Evolutionary conservation across 2,888 invertebrate species (phyloP).

Genomic region (Cryptophagus acutangulus): DNA sequence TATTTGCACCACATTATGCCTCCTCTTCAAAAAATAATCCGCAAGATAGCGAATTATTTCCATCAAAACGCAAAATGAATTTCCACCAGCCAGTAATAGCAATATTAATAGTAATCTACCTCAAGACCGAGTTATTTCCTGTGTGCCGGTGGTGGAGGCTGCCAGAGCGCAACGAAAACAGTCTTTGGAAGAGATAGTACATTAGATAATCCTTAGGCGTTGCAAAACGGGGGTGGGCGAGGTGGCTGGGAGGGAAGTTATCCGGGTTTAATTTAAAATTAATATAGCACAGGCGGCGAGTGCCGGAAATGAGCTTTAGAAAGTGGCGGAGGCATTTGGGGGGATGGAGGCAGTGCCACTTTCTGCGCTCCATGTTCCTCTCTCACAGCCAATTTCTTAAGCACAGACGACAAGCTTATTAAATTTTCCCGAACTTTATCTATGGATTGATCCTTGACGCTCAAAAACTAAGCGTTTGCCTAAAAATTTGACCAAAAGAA

Average conservation of each 20-base stretch:
- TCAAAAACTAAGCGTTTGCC: no score
- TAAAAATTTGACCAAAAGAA: no score
- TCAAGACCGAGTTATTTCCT: conserved; percentile 46
- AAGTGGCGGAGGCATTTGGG: conserved; percentile 29
- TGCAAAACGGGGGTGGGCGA: neutral
- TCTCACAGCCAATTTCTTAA: no score
- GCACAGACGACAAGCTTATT: no score
- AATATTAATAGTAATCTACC: conserved; percentile 46
- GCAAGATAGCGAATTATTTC: no score
- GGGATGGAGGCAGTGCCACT: conserved; percentile 11
- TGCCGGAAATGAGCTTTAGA: conserved; percentile 66
- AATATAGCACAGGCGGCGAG: conserved; percentile 64
- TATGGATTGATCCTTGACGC: no score
- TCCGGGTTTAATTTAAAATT: conserved; percentile 66
- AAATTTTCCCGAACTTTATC: no score
- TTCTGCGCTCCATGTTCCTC: no score
- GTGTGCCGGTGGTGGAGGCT: conserved; percentile 14
- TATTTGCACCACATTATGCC: no score
- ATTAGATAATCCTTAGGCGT: conserved; percentile 42
- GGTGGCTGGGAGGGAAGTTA: conserved; percentile 44
- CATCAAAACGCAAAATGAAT: conserved; percentile 37
- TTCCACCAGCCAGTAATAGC: conserved; percentile 40
- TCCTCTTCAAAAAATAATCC: no score
- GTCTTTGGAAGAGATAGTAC: conserved; percentile 38
- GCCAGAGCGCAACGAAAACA: conserved; percentile 9